Evolutionary conservation across 2,113 vertebrate species (phyloP).

Genomic region (Cyanoramphus novaezelandiae): DNA sequence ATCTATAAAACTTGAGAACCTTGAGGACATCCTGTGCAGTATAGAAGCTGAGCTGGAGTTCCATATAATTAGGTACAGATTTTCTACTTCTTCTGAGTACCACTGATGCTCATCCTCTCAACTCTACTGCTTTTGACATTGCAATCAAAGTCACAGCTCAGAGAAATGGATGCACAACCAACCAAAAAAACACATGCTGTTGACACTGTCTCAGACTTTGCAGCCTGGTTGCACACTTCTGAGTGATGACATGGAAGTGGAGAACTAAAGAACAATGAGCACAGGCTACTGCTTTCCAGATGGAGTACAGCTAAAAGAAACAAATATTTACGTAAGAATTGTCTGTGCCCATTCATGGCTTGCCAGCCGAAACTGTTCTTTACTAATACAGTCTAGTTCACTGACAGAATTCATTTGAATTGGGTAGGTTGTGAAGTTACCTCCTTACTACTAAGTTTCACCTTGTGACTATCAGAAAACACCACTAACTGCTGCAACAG

Average conservation of each 20-base stretch:
- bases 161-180: neutral
- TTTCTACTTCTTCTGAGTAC: neutral
- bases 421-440: neutral
- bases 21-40: neutral
- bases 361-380: neutral
- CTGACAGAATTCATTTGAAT: neutral
- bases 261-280: neutral
- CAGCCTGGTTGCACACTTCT: neutral
- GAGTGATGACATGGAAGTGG: neutral
- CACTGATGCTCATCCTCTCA: neutral
- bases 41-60: rapidly evolving
- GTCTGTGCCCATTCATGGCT: neutral
- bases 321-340: neutral
- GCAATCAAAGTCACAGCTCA: neutral
- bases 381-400: neutral
- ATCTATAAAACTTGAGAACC: neutral
- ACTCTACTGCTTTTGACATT: neutral
- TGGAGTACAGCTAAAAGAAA: neutral
- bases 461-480: neutral
- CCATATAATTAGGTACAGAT: rapidly evolving
- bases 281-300: neutral
- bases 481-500: neutral
- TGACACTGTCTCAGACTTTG: neutral
- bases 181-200: neutral
- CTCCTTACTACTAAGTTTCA: neutral